Base-by-base conservation (phyloP, 1,140 invertebrate species). In the Doryteuthis pealeii region DNA sequence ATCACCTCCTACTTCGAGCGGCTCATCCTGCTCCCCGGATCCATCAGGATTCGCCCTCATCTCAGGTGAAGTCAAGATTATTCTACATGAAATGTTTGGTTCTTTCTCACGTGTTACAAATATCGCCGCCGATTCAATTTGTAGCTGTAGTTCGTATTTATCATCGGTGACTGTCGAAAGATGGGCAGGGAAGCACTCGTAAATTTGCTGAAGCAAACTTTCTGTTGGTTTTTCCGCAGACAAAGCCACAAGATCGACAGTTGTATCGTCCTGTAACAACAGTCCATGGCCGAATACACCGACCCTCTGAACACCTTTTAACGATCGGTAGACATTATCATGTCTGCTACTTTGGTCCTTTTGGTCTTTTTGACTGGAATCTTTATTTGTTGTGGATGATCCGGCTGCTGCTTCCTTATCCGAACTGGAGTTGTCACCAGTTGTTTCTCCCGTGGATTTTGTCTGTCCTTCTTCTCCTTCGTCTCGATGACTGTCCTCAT, bases 211-310 rank as follows among this genome's bases (percentile, higher is more conserved):
- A 6, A 62, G 18, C 18, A 62, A 62, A 62, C 10, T 62, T 28
- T 62, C 54, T 22, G 54, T 62, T 8, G 54, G 54, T 28, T 62
- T 62, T 62, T 62, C 54, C 6, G 54, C 54, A 15, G 54, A 12
- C 18, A 62, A 62, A 22, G 54, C 54, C 18, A 62, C 54, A n/a
- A 62, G 54, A n/a, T 62, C 54, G 54, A 62, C 54, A 62, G 22
- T n/a, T n/a, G 54, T 62, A 22, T 62, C 54, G 26, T 22, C 26
- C 18, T 62, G 54, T 22, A 62, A 62, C 54, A 62, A 22, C 18
- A 62, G 12, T 5, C 54, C 54, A 18, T 62, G 54, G 18, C 54
- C 54, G 26, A 62, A 62, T 28, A 62, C 54, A 62, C 54, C 54
- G 26, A 62, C 54, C 18, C 54, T 22, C 18, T 62, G 54, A 18